phyloP scores from a whole-genome alignment of 2,113 vertebrate species.

The Marmota monax region DNA sequence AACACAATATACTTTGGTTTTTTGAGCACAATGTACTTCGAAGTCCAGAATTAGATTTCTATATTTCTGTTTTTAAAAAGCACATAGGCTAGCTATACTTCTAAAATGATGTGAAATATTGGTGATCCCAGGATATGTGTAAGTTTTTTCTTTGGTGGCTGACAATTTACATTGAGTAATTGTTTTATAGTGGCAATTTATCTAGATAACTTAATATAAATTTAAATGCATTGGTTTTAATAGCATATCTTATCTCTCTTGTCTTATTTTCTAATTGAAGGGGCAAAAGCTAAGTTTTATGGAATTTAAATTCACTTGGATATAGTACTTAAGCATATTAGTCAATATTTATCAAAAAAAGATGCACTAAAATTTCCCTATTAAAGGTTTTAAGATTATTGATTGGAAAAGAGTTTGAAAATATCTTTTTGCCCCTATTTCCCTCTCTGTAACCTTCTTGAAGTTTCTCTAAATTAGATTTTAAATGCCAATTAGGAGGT shows the following conservation, averaged over 20 bases:
- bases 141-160: constrained; percentile 77
- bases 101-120: constrained; percentile 63
- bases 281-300: constrained; percentile 80
- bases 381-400: constrained; percentile 88
- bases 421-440: constrained; percentile 89
- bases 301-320: constrained; percentile 86
- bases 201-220: constrained; percentile 78
- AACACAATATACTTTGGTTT: constrained; percentile 54
- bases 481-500: constrained; percentile 99
- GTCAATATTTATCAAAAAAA: constrained; percentile 85
- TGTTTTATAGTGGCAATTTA: constrained; percentile 78
- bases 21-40: constrained; percentile 50
- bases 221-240: constrained; percentile 81
- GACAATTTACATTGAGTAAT: constrained; percentile 72
- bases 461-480: constrained; percentile 99
- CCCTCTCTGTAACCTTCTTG: constrained; percentile 94
- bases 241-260: constrained; percentile 75
- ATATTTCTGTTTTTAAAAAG: constrained; percentile 64
- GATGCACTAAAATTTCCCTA: constrained; percentile 87
- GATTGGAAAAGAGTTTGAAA: constrained; percentile 85
- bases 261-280: constrained; percentile 74
- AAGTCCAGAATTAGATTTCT: constrained; percentile 59
- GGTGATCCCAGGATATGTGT: constrained; percentile 68
- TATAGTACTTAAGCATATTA: constrained; percentile 83
- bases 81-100: constrained; percentile 40